Evolutionary conservation across 2,888 invertebrate genomes (phyloP), one percentile per base, ranked within the genome.

Genomic region (Hypercompe scribonia): DNA sequence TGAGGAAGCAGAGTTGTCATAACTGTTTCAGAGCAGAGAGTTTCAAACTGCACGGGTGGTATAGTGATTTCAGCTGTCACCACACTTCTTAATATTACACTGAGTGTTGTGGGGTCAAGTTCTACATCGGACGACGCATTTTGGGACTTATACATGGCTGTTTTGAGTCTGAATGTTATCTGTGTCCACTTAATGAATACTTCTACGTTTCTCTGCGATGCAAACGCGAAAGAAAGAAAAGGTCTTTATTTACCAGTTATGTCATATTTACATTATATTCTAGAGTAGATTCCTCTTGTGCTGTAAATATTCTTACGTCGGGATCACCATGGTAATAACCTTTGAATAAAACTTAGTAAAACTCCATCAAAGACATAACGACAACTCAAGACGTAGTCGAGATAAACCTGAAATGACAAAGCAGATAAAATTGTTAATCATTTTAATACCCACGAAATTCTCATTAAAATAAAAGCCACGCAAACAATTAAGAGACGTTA

Each of bases 401-500:
- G 31, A 61, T 28, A n/a, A 58, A 11, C 28, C 15, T 21, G 21
- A 21, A 46, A 46, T 46, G 21, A 46, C 21, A 21, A 0, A 46
- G 46, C 39, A 13, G 7, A 0, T 21, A 46, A 24, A 50, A 24
- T 58, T 58, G 11, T 54, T 11, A 54, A 54, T 54, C n/a, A n/a
- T 54, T 54, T n/a, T 10, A 21, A 28, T n/a, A 13, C n/a, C 1
- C 28, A 28, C 24, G 2, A n/a, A 54, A 54, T 8, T 28, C 28
- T 28, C 15, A 58, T 28, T 15, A 11, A 28, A 58, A 58, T 58
- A 3, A 18, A n/a, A 42, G 36, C 39, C 31, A 28, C 61, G 31
- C 54, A 34, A 18, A 36, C 36, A 63, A 74, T 54, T 54, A 66
- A 66, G 34, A 33, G 39, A 42, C 31, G 24, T 31, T 24, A 58